phyloP scores from a whole-genome alignment of 2,797 vertebrate species.

The Fringilla coelebs region DNA sequence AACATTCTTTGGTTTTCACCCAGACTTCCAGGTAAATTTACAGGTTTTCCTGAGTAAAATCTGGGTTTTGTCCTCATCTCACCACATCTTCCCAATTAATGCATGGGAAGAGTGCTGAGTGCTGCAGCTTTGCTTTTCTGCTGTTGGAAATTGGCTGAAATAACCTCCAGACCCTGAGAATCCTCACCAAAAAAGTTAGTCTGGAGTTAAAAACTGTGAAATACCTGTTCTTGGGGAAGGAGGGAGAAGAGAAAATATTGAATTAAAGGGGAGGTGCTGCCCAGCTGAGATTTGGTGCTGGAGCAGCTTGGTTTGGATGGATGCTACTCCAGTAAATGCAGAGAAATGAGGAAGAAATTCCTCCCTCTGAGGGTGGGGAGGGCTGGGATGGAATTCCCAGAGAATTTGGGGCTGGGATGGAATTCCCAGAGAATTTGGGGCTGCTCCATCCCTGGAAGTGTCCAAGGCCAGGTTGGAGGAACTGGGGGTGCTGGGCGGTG shows the following conservation, averaged over 20 bases:
- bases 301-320: neutral
- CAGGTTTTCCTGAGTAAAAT: neutral
- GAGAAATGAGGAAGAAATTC: neutral
- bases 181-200: neutral
- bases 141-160: neutral
- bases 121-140: neutral
- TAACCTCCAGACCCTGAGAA: neutral
- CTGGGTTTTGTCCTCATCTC: neutral
- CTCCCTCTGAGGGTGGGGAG: neutral
- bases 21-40: neutral
- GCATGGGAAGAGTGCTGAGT: too few relatives aligned
- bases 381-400: neutral
- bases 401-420: neutral
- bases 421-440: neutral
- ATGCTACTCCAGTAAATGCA: neutral
- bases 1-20: neutral
- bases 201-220: neutral
- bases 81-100: neutral
- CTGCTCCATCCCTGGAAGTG: neutral
- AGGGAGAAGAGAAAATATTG: neutral
- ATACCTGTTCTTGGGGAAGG: neutral
- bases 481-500: accelerated
- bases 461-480: neutral
- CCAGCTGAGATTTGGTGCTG: accelerated
- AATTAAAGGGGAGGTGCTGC: neutral